Conservation (phyloP, 2,797 vertebrate species). For the Numenius phaeopus region DNA sequence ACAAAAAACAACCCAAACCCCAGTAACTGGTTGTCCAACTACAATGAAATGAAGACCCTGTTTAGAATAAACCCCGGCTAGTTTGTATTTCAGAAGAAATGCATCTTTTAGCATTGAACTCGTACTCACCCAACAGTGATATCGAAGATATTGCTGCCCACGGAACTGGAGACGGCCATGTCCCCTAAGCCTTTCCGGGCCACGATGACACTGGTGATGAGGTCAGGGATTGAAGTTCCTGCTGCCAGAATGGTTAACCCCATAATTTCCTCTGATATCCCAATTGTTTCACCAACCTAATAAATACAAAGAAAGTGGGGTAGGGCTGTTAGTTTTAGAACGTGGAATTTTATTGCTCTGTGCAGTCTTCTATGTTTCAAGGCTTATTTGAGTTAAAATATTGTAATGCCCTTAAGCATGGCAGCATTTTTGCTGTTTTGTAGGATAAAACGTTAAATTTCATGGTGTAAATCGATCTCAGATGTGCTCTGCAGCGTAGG, state of each 20-base stretch:
- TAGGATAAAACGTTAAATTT: background rate
- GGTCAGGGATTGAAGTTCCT: constrained; percentile 96
- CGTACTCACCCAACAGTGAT: constrained; percentile 94
- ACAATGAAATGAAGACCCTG: background rate
- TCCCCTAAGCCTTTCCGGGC: constrained; percentile 95
- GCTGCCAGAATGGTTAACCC: constrained; percentile 95
- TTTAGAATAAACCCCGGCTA: background rate
- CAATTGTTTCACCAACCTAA: constrained; percentile 96
- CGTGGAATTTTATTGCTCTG: background rate
- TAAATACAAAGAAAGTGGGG: background rate
- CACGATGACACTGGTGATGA: constrained; percentile 98
- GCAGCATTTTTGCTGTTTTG: background rate
- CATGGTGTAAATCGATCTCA: background rate
- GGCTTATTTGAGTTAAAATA: background rate
- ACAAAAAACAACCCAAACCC: background rate
- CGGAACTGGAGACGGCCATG: constrained; percentile 98
- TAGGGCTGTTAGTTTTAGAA: background rate
- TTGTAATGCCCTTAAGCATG: accelerated
- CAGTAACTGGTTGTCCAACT: background rate
- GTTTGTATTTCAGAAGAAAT: background rate
- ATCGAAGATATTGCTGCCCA: constrained; percentile 98
- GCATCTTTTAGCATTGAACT: background rate
- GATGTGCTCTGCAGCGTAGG: background rate
- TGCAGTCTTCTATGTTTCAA: background rate
- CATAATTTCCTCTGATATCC: constrained; percentile 98